Percentiles rank a stretch among this genome's conserved stretches.
Evolutionary conservation across 2,797 vertebrate genomes (phyloP).

Genomic region (Rhodeus uyekii): DNA sequence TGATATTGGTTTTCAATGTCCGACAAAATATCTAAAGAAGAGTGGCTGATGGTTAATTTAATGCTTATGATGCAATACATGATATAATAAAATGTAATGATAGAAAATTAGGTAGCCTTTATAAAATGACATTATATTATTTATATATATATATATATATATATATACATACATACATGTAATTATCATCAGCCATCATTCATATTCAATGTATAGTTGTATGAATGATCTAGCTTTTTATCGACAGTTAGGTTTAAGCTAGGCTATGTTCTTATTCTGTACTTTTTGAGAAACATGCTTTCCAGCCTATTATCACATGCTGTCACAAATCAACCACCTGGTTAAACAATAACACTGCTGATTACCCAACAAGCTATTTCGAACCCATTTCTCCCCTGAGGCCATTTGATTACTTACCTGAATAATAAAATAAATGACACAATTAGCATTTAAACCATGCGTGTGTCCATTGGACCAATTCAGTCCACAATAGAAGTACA

Average conservation of each 20-base stretch:
- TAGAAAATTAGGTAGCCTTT: no score
- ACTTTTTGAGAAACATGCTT: slow-evolving; percentile 1
- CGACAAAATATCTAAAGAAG: background rate
- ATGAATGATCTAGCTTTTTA: background rate
- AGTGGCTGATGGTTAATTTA: background rate
- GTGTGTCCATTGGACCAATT: background rate
- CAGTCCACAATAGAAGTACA: slow-evolving; percentile 22
- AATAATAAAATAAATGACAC: slow-evolving; percentile 29
- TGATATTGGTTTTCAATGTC: background rate
- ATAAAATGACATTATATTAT: no score
- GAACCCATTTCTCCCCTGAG: slow-evolving; percentile 20
- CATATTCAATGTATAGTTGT: background rate
- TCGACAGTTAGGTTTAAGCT: background rate
- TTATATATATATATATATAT: no score
- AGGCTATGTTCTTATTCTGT: background rate
- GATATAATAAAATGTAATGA: no score
- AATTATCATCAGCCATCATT: background rate
- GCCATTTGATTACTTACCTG: slow-evolving; percentile 32
- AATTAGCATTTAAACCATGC: slow-evolving; percentile 43
- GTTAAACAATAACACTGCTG: slow-evolving; percentile 21
- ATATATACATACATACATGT: no score
- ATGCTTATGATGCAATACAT: background rate
- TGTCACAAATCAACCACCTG: background rate
- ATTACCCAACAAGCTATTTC: slow-evolving; percentile 31
- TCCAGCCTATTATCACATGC: background rate